Percentiles rank a stretch among this genome's conserved stretches.
Evolutionary conservation across 2,113 vertebrate species (phyloP).

Genomic region (Macrotis lagotis): DNA sequence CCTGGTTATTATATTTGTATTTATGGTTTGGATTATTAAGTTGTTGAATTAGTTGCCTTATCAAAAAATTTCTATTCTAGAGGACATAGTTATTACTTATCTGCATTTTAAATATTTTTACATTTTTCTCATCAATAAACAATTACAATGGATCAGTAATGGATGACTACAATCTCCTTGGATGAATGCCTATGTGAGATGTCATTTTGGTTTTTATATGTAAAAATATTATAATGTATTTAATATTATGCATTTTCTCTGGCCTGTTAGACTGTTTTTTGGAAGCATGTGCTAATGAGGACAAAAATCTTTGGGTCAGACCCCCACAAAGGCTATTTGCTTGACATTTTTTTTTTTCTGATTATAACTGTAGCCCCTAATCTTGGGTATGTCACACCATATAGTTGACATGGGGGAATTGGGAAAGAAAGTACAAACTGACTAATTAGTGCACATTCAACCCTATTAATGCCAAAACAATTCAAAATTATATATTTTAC

Average conservation of each 20-base stretch:
- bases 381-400: neutral
- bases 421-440: neutral
- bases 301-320: conserved; percentile 19
- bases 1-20: neutral
- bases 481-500: neutral
- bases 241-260: neutral
- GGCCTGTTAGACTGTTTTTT: neutral
- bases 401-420: neutral
- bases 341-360: neutral
- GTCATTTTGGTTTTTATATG: neutral
- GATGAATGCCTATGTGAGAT: neutral
- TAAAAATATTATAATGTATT: conserved; percentile 21
- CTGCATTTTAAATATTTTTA: neutral
- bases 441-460: neutral
- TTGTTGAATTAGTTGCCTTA: neutral
- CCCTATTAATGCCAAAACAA: neutral
- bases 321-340: neutral
- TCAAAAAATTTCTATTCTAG: neutral
- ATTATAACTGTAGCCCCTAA: neutral
- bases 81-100: neutral
- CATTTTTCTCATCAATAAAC: neutral
- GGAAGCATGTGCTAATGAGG: conserved; percentile 24
- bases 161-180: neutral
- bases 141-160: neutral
- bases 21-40: neutral